Base-by-base conservation (phyloP, 2,888 invertebrate species). In the Machimus rusticus region DNA sequence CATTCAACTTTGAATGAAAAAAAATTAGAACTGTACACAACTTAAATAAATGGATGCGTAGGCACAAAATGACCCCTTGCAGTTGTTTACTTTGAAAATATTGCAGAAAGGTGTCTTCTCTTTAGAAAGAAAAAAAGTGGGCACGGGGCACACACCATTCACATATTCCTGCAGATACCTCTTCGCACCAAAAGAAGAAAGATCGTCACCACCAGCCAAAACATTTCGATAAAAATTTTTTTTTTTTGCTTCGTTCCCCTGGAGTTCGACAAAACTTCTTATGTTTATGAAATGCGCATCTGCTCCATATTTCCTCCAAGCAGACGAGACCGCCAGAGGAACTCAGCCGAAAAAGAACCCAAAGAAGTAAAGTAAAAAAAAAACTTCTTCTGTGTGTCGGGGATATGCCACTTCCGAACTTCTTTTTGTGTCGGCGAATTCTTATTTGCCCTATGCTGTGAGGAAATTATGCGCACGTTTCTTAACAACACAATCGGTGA, bases 371-470 rank as follows among this genome's bases (percentile, higher is more conserved):
- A 81, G 16, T 51, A 81, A 81, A 46, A 74, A 85, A 85, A 85
- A 46, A n/a, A n/a, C n/a, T n/a, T 43, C 74, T 23, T 34, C 43
- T 14, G 19, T 66, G 57, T 37, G 39, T n/a, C 39, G 86, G 66
- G 82, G 82, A 51, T 82, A 82, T 82, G 57, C 82, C 28, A 82
- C 82, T 82, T 82, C 82, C 82, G 82, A 82, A 82, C 55, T 57
- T 34, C 34, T 57, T 82, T 82, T 82, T 82, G 34, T 79, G 79
- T 39, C 28, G 79, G 51, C 31, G 51, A 79, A 79, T 79, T 79
- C 79, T 79, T 82, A 82, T 82, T 57, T 82, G 82, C 82, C 55
- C 81, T 57, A 57, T 82, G 82, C 57, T 51, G 57, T 39, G 82
- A 39, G 55, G 82, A 82, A 82, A 66, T 82, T 57, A 82, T 51